Evolutionary conservation across 2,888 invertebrate genomes (phyloP).

Genomic region (Dermolepida albohirtum): DNA sequence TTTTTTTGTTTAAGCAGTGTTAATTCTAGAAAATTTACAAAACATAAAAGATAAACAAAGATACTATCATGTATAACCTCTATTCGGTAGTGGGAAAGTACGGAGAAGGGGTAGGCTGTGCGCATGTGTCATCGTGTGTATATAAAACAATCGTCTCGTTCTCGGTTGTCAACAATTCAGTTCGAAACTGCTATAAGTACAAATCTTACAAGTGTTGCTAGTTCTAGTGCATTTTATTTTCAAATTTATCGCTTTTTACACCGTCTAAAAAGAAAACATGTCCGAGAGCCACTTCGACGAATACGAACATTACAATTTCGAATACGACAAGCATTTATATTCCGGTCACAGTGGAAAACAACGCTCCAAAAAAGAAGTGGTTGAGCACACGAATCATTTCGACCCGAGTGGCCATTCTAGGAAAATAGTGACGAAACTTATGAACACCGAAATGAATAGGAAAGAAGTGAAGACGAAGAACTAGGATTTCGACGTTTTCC

Average conservation of each 20-base stretch:
- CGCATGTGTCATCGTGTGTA: conserved; percentile 27
- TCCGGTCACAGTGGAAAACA: conserved; percentile 92
- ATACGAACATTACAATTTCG: conserved; percentile 95
- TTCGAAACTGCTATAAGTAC: conserved; percentile 6
- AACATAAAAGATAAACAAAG: conserved; percentile 32
- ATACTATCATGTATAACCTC: conserved; percentile 23
- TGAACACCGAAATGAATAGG: conserved; percentile 86
- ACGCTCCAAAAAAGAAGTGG: conserved; percentile 88
- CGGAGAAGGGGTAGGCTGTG: conserved; percentile 16
- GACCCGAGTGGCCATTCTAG: conserved; percentile 94
- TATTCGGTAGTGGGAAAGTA: conserved; percentile 10
- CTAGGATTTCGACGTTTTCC: conserved; percentile 28
- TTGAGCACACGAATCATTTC: conserved; percentile 89
- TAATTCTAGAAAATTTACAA: conserved; percentile 30
- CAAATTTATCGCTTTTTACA: background rate
- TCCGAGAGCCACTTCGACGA: conserved; percentile 88
- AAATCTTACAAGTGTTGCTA: conserved; percentile 10
- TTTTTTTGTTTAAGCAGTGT: conserved; percentile 7
- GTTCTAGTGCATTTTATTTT: conserved; percentile 12
- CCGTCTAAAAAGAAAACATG: conserved; percentile 66
- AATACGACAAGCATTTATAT: conserved; percentile 90
- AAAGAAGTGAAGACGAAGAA: conserved; percentile 67
- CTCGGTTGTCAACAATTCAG: conserved; percentile 34
- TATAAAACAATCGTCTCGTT: conserved; percentile 29
- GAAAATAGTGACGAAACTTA: conserved; percentile 87